A percentile compares a stretch with the other conserved stretches of the same genome.
Conservation (phyloP, 2,113 vertebrate species). For the Vulpes vulpes region DNA sequence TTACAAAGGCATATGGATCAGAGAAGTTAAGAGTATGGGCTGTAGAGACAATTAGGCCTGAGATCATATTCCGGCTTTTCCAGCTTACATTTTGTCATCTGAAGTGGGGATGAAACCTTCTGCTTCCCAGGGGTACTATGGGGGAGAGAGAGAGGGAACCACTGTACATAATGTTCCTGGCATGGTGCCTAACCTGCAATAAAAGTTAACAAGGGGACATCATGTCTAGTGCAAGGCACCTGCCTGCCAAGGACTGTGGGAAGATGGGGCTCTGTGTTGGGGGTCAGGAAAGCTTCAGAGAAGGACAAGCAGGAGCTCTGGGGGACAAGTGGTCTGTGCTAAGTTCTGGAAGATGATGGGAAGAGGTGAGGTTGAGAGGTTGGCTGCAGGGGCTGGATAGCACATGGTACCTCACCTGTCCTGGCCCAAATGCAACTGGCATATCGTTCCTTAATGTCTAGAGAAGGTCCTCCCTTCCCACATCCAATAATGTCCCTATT, state of each 20-base stretch:
- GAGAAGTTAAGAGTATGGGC: not conserved
- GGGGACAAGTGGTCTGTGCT: not conserved
- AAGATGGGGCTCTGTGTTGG: not conserved
- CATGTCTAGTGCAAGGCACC: not conserved
- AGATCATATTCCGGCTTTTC: not conserved
- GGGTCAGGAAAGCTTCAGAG: not conserved
- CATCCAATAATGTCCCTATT: not conserved
- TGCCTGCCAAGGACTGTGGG: slow-evolving; percentile 12
- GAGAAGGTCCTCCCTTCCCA: not conserved
- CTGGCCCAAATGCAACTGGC: not conserved
- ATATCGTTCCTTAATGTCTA: not conserved
- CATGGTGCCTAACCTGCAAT: not conserved
- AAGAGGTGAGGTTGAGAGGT: not conserved
- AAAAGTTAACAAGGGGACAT: not conserved
- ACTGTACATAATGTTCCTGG: not conserved
- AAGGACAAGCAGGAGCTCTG: no score
- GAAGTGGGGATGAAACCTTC: not conserved
- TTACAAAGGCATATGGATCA: not conserved
- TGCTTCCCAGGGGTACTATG: not conserved
- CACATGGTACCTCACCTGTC: not conserved
- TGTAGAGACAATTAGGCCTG: not conserved
- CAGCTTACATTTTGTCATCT: not conserved
- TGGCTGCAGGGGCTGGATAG: no score
- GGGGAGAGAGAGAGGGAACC: not conserved
- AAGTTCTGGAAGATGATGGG: not conserved